These are phyloP conservation scores for Poeciliopsis turneri DNA, from an alignment of 2,797 vertebrate genomes.

Conservation along the genomic window DNA sequence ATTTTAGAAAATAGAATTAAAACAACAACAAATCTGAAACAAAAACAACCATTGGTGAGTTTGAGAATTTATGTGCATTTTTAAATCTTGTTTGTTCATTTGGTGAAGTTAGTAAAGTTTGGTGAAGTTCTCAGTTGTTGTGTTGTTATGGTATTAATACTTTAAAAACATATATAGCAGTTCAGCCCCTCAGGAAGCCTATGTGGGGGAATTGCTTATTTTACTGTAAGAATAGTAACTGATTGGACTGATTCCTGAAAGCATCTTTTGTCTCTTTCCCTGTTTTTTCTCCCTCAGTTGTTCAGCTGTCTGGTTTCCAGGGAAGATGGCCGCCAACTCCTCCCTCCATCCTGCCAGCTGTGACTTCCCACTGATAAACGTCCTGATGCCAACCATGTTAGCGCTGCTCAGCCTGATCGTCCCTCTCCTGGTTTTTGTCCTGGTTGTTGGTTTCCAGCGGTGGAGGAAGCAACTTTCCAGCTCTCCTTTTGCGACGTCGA, in stretches of 20 bases:
- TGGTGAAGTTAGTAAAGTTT: not conserved
- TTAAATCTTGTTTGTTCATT: not conserved
- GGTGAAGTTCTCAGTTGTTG: not conserved
- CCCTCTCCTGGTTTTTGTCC: slow-evolving; percentile 1
- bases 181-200: not conserved
- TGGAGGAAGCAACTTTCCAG: not conserved
- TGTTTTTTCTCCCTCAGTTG: not conserved
- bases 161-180: not conserved
- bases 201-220: not conserved
- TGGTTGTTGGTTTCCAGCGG: not conserved
- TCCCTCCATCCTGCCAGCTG: not conserved
- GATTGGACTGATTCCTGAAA: not conserved
- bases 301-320: not conserved
- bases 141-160: not conserved
- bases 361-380: no score
- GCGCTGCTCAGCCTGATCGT: not conserved
- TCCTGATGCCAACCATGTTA: not conserved
- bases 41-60: not conserved
- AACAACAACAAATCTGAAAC: not conserved
- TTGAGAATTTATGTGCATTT: not conserved
- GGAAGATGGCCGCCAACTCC: not conserved
- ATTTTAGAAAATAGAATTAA: not conserved
- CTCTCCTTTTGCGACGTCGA: not conserved
- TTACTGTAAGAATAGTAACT: not conserved
- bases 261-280: not conserved